Conservation (phyloP, 2,113 vertebrate species). For the Corapipo altera region DNA sequence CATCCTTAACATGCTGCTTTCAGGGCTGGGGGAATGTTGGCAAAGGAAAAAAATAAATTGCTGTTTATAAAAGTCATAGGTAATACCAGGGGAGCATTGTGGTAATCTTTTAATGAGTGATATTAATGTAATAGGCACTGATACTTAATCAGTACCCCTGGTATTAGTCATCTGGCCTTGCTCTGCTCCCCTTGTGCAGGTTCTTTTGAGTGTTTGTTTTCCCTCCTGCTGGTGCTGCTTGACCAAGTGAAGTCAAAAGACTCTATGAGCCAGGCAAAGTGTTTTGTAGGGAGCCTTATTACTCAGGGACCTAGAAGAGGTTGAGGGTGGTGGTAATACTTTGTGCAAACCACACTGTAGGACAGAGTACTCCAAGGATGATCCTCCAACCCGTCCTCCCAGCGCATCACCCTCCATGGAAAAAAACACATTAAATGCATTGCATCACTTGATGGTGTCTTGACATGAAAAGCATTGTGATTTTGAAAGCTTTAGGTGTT, state of each 20-base stretch:
- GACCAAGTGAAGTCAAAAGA: not conserved
- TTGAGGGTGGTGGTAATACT: not conserved
- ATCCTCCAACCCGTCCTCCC: not conserved
- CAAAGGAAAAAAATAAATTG: not conserved
- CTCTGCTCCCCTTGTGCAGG: not conserved
- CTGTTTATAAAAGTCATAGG: not conserved
- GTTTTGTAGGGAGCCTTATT: not conserved
- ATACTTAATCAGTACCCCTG: not conserved
- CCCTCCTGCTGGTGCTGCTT: not conserved
- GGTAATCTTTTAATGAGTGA: not conserved
- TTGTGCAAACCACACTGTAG: not conserved
- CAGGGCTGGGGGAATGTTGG: not conserved
- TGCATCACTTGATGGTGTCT: not conserved
- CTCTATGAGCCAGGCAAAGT: not conserved
- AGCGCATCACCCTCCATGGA: rapidly evolving
- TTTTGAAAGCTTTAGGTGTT: not conserved
- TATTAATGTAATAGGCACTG: not conserved
- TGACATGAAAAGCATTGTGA: not conserved
- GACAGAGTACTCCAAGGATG: not conserved
- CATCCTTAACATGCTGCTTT: not conserved
- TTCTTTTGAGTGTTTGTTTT: not conserved
- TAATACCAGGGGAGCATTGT: not conserved
- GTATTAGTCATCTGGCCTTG: not conserved
- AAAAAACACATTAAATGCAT: not conserved
- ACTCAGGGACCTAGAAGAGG: not conserved